Percentiles rank a stretch among this genome's conserved stretches.
Evolutionary conservation across 2,888 invertebrate species (phyloP).

Genomic region (Harmothoe impar): DNA sequence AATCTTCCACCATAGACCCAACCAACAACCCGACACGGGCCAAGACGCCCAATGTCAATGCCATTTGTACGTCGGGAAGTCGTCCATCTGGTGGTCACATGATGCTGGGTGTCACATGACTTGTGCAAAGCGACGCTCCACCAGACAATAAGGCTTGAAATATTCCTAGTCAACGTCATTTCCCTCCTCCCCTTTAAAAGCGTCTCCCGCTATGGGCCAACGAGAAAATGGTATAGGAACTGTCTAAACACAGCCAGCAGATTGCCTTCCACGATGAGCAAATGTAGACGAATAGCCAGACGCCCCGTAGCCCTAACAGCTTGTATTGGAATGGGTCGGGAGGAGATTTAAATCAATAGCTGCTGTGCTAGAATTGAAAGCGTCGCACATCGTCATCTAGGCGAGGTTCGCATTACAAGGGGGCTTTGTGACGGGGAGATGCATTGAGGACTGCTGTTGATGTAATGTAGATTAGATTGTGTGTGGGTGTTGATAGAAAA

Average conservation of each 20-base stretch:
- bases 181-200: background rate
- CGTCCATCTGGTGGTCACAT: constrained; percentile 22
- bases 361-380: background rate
- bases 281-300: background rate
- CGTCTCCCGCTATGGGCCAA: background rate
- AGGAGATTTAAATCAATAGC: constrained; percentile 6
- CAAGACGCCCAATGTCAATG: constrained; percentile 6
- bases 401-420: background rate
- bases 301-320: background rate
- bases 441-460: too few species aligned
- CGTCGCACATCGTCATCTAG: background rate
- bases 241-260: background rate
- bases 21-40: background rate
- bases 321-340: background rate
- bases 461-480: too few species aligned
- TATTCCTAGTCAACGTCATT: background rate
- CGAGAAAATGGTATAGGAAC: constrained; percentile 9
- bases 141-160: constrained; percentile 16
- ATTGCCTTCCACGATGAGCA: constrained; percentile 8
- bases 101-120: background rate
- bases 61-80: background rate
- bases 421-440: too few species aligned
- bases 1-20: too few species aligned
- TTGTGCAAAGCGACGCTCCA: background rate
- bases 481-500: too few species aligned